Evolutionary conservation across 2,797 vertebrate genomes (phyloP), one percentile per base, ranked within the genome.

Genomic region (Thalassophryne amazonica): DNA sequence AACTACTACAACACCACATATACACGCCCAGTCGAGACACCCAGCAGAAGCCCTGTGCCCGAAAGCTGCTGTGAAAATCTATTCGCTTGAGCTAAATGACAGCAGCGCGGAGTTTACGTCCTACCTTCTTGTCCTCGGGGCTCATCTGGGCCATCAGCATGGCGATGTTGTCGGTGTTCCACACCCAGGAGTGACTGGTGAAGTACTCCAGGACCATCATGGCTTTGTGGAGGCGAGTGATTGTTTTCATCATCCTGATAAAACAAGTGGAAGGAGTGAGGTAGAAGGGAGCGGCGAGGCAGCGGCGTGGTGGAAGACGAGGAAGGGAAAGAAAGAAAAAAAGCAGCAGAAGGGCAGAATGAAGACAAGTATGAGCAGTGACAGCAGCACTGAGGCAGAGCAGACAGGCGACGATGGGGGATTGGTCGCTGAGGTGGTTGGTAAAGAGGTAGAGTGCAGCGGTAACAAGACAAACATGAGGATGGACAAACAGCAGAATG

Each of bases 181-280:
- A 99, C 61, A 90, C 93, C 97, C 97, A 99, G 42, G 97, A 97
- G 85, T 98, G 93, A 84, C 93, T 98, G 81, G 97, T 97, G 72
- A 99, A 99, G 78, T 98, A 99, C 76, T 99, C 97, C 83, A 99
- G 79, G 4, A 98, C 90, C 91, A 98, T 77, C 97, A 98, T 93
- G 85, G 94, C 91, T 86, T 89, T 98, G 82, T 99, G 96, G 69
- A 99, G 94, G 66, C 97, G 94, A 41, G 91, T 94, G 85, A 99
- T 98, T 18, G 94, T 93, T 92, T 96, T 98, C 97, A 99, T 98
- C 97, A 99, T 99, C 91, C 97, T 99, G 2, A n/a, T 15, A 37
- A 13, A 30, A 43, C 2, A 10, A 15, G 25, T 0, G 1, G 18
- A 27, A 35, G 7, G 9, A 2, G 10, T 1, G 5, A 25, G 2